Evolutionary conservation across 1,140 invertebrate species (phyloP).

Genomic region (Drosophila chauvacae): DNA sequence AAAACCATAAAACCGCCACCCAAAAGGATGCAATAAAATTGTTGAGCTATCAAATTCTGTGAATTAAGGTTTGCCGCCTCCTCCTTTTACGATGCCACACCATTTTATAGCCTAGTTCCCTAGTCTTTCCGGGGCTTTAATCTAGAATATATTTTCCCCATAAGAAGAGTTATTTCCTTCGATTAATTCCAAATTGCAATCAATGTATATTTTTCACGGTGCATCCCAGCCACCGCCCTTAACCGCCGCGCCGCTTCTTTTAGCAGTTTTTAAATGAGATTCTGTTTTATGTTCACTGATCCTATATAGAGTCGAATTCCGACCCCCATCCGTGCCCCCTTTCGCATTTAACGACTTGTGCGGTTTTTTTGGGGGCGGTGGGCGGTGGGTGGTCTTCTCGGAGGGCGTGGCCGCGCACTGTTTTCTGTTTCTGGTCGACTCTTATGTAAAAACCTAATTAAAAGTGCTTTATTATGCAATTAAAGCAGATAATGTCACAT

Average conservation of each 20-base stretch:
- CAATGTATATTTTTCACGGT: constrained; percentile 5
- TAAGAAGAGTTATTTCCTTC: not conserved
- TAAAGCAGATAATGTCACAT: constrained; percentile 79
- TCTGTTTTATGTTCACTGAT: constrained; percentile 46
- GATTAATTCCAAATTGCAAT: not conserved
- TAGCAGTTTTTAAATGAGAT: constrained; percentile 71
- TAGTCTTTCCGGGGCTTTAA: no score
- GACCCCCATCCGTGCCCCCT: constrained; percentile 16
- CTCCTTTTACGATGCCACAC: not conserved
- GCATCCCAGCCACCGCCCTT: constrained; percentile 29
- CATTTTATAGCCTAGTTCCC: not conserved
- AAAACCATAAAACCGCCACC: not conserved
- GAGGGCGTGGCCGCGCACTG: constrained; percentile 34
- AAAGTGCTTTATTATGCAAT: constrained; percentile 83
- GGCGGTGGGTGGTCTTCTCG: not conserved
- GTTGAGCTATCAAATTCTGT: not conserved
- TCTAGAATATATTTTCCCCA: no score
- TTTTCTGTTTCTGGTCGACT: constrained; percentile 28
- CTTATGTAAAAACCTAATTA: constrained; percentile 77
- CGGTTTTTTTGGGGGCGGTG: constrained; percentile 15
- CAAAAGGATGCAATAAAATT: constrained; percentile 1
- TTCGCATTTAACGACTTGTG: constrained; percentile 41
- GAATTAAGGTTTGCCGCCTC: not conserved
- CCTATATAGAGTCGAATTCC: constrained; percentile 50
- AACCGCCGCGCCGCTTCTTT: constrained; percentile 22